Evolutionary conservation across 2,888 invertebrate genomes (phyloP), one percentile per base, ranked within the genome.

Genomic region (Glaucopsyche alexis): DNA sequence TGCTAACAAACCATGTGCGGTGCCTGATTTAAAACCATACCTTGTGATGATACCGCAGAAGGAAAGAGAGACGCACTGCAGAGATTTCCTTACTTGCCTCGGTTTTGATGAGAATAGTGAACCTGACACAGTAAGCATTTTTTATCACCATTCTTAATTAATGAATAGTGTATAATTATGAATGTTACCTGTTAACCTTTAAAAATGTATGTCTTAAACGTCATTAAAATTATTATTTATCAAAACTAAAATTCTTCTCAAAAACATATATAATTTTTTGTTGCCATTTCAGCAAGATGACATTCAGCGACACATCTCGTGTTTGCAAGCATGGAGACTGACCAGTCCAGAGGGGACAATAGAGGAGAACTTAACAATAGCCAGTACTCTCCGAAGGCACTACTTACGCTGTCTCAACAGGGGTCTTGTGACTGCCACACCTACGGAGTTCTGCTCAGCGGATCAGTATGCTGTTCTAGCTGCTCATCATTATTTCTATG

Each of bases 1-100:
- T 88, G 98, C 98, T 3, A 95, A 96, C 80, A 98, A 98, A 83
- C 95, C 96, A 0, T 98, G 98, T 86, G 97, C 97, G 75, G 96
- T 97, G 75, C 95, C 95, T 9, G 99, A 99, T 85, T 91, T 99
- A 71, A 94, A 95, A 75, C 92, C 95, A 7, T 98, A 97, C 86
- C 85, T 98, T 69, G 90, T 94, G 65, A 93, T 96, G 79, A 90
- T 98, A 77, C 94, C 96, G 7, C 90, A 94, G 55, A 93, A 94
- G 11, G 94, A 95, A 76, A 94, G 95, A 76, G 89, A 94, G 75
- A 93, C 94, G 66, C 87, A 95, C 72, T 93, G 95, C 47, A 87
- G 90, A 73, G 94, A 94, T 75, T 90, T 96, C 75, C 83, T 95
- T 42, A 93, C 94, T 9, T 95, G 95, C 80, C 93, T 95, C 47